phyloP scores from a whole-genome alignment of 2,797 vertebrate species.

The Mus spretus region DNA sequence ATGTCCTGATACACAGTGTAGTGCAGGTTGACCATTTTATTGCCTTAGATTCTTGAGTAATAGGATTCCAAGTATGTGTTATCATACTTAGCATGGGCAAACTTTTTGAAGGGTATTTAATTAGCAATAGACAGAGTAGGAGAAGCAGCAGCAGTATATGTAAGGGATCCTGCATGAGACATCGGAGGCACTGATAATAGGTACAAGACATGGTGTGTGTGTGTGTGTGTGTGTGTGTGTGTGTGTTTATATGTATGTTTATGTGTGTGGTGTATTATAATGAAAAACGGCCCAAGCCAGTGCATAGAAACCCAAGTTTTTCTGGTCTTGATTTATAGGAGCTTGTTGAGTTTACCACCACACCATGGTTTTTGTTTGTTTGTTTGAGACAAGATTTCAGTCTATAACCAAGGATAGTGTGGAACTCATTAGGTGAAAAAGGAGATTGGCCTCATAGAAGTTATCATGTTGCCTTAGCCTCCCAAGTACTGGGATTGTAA shows the following conservation, averaged over 20 bases:
- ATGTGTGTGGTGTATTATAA: neutral
- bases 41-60: neutral
- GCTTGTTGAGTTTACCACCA: neutral
- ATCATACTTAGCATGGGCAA: neutral
- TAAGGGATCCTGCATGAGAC: constrained; percentile 6
- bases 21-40: neutral
- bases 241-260: neutral
- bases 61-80: neutral
- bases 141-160: constrained; percentile 16
- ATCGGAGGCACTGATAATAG: neutral
- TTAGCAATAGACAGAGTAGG: constrained; percentile 28
- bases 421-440: neutral
- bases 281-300: constrained; percentile 8
- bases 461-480: neutral
- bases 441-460: neutral
- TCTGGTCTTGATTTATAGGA: neutral
- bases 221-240: neutral
- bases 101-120: constrained; percentile 34
- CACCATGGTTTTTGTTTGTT: neutral
- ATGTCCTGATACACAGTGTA: neutral
- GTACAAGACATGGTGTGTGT: neutral
- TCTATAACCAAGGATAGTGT: neutral
- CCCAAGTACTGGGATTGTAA: neutral
- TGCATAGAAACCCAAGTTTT: constrained; percentile 28
- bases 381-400: neutral